Percentiles rank a stretch among this genome's conserved stretches.
Evolutionary conservation across 2,113 vertebrate species (phyloP).

Genomic region (Polypterus bichir): DNA sequence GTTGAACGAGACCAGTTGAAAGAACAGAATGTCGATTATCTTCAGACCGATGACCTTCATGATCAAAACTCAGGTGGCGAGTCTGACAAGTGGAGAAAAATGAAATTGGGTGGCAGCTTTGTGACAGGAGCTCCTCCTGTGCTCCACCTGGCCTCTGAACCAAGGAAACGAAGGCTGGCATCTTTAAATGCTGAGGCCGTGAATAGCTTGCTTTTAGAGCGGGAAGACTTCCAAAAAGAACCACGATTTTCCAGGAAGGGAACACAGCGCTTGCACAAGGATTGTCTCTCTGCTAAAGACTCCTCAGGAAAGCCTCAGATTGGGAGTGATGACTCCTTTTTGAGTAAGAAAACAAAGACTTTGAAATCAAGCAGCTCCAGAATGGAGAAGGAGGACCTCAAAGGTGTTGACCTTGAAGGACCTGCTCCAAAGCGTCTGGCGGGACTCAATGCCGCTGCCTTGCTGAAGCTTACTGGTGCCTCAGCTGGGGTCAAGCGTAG

Average conservation of each 20-base stretch:
- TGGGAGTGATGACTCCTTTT: slow-evolving; percentile 5
- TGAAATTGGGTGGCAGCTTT: background rate
- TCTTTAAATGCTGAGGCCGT: slow-evolving; percentile 94
- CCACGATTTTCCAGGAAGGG: slow-evolving; percentile 39
- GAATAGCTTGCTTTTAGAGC: slow-evolving; percentile 82
- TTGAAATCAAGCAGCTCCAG: slow-evolving; percentile 15
- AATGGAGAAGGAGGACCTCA: slow-evolving; percentile 22
- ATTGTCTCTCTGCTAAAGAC: slow-evolving; percentile 15
- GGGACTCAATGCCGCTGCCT: slow-evolving; percentile 81
- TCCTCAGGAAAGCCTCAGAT: slow-evolving; percentile 16
- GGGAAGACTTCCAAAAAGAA: slow-evolving; percentile 37
- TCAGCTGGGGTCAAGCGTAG: slow-evolving; percentile 46
- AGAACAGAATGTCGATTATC: background rate
- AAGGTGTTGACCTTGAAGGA: slow-evolving; percentile 44
- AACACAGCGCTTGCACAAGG: slow-evolving; percentile 30
- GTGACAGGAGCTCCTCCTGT: no score
- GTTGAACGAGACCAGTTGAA: slow-evolving; percentile 8
- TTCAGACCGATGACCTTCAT: no score
- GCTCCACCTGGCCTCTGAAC: slow-evolving; percentile 43
- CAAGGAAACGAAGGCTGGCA: slow-evolving; percentile 80
- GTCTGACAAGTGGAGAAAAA: no score
- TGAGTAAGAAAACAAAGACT: background rate
- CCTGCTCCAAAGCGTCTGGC: slow-evolving; percentile 85
- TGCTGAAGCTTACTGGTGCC: slow-evolving; percentile 80
- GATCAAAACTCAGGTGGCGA: no score